phyloP scores from a whole-genome alignment of 2,113 vertebrate genomes.

The Theristicus caerulescens region DNA sequence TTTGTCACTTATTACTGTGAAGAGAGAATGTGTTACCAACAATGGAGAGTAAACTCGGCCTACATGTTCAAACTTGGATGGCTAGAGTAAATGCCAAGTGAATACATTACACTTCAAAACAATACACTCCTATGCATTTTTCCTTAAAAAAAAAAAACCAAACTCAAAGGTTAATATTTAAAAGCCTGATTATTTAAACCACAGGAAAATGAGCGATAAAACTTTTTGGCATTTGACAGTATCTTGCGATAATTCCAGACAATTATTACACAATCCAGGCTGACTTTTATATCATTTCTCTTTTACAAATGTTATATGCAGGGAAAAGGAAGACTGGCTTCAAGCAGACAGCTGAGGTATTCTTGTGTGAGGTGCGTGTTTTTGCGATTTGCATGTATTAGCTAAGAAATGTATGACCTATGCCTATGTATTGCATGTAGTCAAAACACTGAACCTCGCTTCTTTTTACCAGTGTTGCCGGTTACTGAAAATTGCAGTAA shows the following conservation, averaged over 20 bases:
- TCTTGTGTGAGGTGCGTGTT: not conserved
- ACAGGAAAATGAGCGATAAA: not conserved
- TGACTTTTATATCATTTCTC: not conserved
- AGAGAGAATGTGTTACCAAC: not conserved
- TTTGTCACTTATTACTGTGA: not conserved
- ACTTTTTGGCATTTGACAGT: not conserved
- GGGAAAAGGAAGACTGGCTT: not conserved
- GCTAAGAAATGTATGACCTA: not conserved
- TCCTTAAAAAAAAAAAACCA: not conserved
- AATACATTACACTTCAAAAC: not conserved
- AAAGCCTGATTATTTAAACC: conserved; percentile 4
- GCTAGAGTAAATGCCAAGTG: not conserved
- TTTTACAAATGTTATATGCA: not conserved
- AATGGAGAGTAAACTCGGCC: not conserved
- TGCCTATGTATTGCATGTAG: not conserved
- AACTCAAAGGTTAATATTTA: not conserved
- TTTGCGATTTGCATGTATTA: not conserved
- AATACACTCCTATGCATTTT: not conserved
- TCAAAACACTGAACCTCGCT: not conserved
- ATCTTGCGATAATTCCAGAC: not conserved
- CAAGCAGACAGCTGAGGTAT: not conserved
- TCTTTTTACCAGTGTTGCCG: not conserved
- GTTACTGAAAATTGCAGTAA: not conserved
- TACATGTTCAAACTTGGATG: not conserved
- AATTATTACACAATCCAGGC: not conserved